Evolutionary conservation across 1,140 invertebrate species (phyloP).

Genomic region (Nephotettix cincticeps): DNA sequence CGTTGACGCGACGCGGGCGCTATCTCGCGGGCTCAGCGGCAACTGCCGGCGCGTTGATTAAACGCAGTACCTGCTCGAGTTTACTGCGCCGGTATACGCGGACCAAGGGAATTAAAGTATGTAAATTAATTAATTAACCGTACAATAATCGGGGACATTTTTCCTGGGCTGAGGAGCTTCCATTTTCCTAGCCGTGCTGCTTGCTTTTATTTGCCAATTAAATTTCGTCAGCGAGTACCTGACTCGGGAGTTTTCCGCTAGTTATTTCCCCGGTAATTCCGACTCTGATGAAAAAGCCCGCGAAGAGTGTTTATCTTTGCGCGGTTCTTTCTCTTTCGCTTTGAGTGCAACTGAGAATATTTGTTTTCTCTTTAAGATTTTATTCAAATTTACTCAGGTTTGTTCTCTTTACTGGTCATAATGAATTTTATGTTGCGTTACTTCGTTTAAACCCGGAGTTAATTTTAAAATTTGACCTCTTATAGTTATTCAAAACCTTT

Average conservation of each 20-base stretch:
- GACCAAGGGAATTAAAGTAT: neutral
- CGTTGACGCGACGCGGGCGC: too few relatives aligned
- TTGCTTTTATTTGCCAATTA: conserved; percentile 5
- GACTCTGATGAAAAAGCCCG: neutral
- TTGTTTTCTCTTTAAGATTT: neutral
- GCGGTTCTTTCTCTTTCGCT: neutral
- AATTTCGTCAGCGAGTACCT: conserved; percentile 4
- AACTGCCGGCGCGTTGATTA: neutral
- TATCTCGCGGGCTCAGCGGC: too few relatives aligned
- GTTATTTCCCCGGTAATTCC: neutral
- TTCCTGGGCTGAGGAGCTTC: neutral
- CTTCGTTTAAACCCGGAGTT: too few relatives aligned
- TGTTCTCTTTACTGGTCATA: neutral
- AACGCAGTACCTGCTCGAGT: neutral
- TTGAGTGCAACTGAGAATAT: neutral
- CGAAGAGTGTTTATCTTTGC: neutral
- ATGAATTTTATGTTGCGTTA: neutral
- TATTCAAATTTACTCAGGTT: conserved; percentile 3
- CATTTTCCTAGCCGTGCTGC: neutral
- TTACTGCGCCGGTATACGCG: neutral
- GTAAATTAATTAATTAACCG: conserved; percentile 14
- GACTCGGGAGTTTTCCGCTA: neutral
- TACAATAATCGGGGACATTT: neutral
- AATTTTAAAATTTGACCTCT: too few relatives aligned
- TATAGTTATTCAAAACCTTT: too few relatives aligned